Evolutionary conservation across 92 coral and sea anemone species (phyloP).

Genomic region (Diadumene lineata): DNA sequence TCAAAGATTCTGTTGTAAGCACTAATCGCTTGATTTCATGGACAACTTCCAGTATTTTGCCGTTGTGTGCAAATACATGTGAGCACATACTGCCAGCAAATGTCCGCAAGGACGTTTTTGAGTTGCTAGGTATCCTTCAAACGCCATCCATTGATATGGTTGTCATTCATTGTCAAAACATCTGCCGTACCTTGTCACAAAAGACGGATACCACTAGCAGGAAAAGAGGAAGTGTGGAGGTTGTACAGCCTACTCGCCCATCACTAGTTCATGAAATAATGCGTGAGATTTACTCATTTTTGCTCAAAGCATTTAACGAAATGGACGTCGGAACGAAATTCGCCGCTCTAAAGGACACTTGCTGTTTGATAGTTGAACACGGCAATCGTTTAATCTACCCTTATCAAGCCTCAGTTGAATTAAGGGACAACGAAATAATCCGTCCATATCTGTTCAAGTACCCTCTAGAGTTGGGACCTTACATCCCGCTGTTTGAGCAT

Average conservation of each 20-base stretch:
- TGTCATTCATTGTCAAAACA: conserved; percentile 56
- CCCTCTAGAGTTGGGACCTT: conserved; percentile 49
- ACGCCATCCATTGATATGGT: conserved; percentile 60
- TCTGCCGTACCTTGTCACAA: conserved; percentile 29
- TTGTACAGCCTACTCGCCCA: background rate
- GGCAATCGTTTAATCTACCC: conserved; percentile 54
- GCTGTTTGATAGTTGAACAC: conserved; percentile 61
- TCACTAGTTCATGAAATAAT: conserved; percentile 35
- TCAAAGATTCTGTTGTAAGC: conserved; percentile 41
- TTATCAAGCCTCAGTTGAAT: conserved; percentile 53
- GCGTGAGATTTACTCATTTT: conserved; percentile 54
- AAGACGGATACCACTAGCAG: background rate
- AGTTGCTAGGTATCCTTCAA: conserved; percentile 35
- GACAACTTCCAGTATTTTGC: background rate
- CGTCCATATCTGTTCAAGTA: conserved; percentile 59
- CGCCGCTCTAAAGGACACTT: conserved; percentile 12
- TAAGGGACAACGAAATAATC: conserved; percentile 42
- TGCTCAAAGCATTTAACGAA: conserved; percentile 13
- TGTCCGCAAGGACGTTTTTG: background rate
- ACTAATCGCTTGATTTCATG: background rate
- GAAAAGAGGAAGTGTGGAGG: background rate
- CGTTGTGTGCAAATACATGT: background rate
- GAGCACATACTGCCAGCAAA: background rate
- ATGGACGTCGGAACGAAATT: background rate
- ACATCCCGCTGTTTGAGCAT: conserved; percentile 31